Evolutionary conservation across 2,113 vertebrate genomes (phyloP).

Genomic region (Prionailurus bengalensis): DNA sequence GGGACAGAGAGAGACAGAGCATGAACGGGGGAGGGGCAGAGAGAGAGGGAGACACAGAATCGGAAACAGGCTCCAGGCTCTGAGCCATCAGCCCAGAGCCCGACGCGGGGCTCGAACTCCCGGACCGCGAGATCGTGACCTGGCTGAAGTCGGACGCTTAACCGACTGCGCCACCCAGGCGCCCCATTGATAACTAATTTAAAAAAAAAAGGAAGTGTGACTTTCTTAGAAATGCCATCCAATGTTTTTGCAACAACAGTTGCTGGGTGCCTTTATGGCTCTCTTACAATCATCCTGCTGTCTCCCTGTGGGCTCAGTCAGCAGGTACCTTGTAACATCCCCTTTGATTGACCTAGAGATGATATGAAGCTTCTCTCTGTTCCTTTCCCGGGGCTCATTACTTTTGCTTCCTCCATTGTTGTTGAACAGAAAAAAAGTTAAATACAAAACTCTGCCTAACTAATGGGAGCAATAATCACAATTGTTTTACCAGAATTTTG

Average conservation of each 20-base stretch:
- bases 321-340: accelerated
- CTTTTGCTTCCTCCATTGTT: neutral
- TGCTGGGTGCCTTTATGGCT: no score
- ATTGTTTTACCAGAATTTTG: neutral
- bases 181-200: neutral
- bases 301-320: neutral
- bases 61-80: no score
- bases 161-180: no score
- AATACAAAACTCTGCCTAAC: neutral
- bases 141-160: no score
- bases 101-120: no score
- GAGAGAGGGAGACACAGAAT: no score
- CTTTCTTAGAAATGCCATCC: neutral
- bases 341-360: neutral
- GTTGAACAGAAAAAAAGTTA: neutral
- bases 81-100: no score
- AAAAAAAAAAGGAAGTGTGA: neutral
- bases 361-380: neutral
- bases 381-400: neutral
- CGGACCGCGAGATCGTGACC: no score
- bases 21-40: no score
- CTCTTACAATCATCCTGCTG: neutral
- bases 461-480: neutral
- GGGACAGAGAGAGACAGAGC: no score
- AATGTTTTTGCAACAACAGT: neutral